Base-by-base conservation (phyloP, 2,888 invertebrate species). In the Dynastes maya region DNA sequence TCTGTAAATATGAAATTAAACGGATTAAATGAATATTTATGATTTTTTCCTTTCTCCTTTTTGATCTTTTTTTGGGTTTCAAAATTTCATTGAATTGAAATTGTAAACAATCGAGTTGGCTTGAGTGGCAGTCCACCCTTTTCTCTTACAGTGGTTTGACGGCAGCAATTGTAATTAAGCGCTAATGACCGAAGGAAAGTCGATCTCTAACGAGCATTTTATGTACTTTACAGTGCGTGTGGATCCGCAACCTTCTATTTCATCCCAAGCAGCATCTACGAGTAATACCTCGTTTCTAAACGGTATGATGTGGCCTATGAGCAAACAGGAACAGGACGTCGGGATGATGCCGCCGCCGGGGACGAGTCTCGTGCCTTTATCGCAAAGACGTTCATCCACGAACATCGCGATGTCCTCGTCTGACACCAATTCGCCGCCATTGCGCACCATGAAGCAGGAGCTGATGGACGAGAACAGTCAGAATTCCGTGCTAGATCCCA, bases 381-480 rank as follows among this genome's bases (percentile, higher is more conserved):
- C 93, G 49, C 91, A 91, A 80, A 91, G 94, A 27, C 90, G 95
- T 5, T 91, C 94, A 49, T 92, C 94, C 37, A 89, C 91, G 55
- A 90, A 88, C 78, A 84, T 90, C 72, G 45, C 89, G 64, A 84
- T 91, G 83, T 91, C 93, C 65, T 86, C 91, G 77, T 91, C 91
- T 37, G 93, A 93, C 83, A 89, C 90, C 74, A 90, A 90, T 83
- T 89, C 90, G 61, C 91, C 91, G 2, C 90, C 90, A 1, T 85
- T 91, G 78, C 91, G 90, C 11, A 78, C 82, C 22, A 89, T 94
- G 65, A 94, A 94, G 87, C 93, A 92, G 67, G 93, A 95, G 89
- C 89, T 94, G 67, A 87, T 93, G 55, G 95, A 95, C 86, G 95
- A 95, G 80, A 92, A 91, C 82, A 94, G 95, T 85, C 93, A 94